Evolutionary conservation across 2,113 vertebrate genomes (phyloP), one percentile per base, ranked within the genome.

Genomic region (Tapirus terrestris): DNA sequence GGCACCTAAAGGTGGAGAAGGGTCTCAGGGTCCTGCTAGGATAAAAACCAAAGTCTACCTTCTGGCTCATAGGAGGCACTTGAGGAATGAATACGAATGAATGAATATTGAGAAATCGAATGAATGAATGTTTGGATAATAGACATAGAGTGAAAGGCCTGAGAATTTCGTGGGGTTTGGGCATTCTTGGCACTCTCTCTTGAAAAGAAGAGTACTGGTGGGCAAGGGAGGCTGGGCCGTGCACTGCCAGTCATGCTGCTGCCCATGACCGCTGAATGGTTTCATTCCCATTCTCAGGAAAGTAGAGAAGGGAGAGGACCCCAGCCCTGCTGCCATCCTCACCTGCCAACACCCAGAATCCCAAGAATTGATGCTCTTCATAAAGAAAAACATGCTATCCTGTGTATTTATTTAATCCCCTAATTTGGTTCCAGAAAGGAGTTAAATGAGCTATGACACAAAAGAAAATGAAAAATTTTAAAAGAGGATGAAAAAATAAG

Each of bases 391-490:
- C 27, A 86, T 67, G 39, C 18, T 83, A 89, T 31, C 39, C 43
- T 9, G 13, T 33, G 5, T 77, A 76, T n/a, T 63, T 90, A 75
- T 27, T 67, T 82, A 82, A 89, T 79, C 33, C 21, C n/a, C 20
- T 51, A 36, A 72, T 72, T 94, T 91, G 33, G 23, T 58, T 90
- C 65, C 94, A 95, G 65, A 95, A 96, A 94, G 25, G 6, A 96
- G 23, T 76, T 68, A 70, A 93, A 12, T 39, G 20, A 72, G 61
- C n/a, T 76, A 76, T 51, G 77, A 89, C 39, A 72, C 27, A 86
- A 86, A 93, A 86, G 53, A 79, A 88, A 96, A 53, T 27, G 43
- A 61, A 77, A 43, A 51, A 16, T 5, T 82, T 63, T 16, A 0
- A 56, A 92, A 77, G 61, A 63, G 70, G 23, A 68, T 77, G 31